Evolutionary conservation across 2,113 vertebrate genomes (phyloP).

Genomic region (Australoheros scitulus): DNA sequence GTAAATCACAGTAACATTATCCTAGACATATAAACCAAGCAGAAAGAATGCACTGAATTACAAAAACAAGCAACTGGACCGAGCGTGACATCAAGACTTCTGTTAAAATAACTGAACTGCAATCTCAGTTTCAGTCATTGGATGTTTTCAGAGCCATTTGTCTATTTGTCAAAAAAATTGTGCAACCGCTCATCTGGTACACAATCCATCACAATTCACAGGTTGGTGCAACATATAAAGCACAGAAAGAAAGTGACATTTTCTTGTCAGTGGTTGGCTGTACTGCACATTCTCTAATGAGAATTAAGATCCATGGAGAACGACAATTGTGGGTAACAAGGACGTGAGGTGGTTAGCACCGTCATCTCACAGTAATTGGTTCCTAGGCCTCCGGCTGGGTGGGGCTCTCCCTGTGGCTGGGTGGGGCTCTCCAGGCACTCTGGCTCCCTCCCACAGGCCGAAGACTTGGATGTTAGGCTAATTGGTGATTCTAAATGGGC

Average conservation of each 20-base stretch:
- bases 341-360: background rate
- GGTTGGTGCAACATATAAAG: background rate
- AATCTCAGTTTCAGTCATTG: too few species aligned
- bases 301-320: too few species aligned
- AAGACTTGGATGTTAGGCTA: background rate
- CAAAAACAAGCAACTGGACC: background rate
- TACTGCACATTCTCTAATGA: background rate
- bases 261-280: background rate
- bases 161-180: background rate
- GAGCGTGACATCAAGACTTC: too few species aligned
- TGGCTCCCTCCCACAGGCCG: background rate
- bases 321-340: too few species aligned
- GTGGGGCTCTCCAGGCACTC: accelerated
- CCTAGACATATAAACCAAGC: background rate
- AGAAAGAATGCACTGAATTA: too few species aligned
- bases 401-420: background rate
- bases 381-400: background rate
- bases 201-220: background rate
- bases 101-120: too few species aligned
- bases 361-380: background rate
- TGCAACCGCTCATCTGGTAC: background rate
- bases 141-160: too few species aligned
- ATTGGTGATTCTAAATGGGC: background rate
- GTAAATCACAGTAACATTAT: too few species aligned
- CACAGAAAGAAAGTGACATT: background rate